A percentile compares a stretch with the other conserved stretches of the same genome.
Evolutionary conservation across 1,140 invertebrate species (phyloP).

Genomic region (Chymomyza costata): DNA sequence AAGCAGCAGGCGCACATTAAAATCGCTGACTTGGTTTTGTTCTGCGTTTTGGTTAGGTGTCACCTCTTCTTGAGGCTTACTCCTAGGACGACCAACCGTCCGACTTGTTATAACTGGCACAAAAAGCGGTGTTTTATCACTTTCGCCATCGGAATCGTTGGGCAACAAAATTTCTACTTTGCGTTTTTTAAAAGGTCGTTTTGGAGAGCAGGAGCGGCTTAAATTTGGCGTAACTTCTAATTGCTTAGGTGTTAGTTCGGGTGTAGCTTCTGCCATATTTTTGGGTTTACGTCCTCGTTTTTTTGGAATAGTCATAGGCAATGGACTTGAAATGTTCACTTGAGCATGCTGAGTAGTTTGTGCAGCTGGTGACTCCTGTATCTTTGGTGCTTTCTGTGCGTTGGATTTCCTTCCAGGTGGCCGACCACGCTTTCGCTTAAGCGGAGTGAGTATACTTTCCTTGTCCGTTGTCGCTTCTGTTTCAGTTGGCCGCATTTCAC

Average conservation of each 20-base stretch:
- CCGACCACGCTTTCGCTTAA: no score
- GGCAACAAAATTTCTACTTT: neutral
- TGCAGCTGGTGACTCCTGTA: no score
- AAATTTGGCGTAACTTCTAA: no score
- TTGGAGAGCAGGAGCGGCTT: no score
- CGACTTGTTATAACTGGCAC: neutral
- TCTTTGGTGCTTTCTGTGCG: no score
- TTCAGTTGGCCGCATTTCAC: no score
- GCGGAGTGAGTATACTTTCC: no score
- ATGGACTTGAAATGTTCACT: no score
- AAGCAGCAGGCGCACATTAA: conserved; percentile 45
- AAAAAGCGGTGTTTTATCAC: conserved; percentile 9
- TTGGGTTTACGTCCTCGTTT: conserved; percentile 26
- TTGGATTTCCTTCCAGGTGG: no score
- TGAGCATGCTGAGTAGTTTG: neutral
- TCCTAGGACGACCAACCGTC: neutral
- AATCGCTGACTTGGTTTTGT: conserved; percentile 1
- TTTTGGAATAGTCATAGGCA: conserved; percentile 1
- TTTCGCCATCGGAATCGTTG: conserved; percentile 5
- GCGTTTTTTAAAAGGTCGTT: neutral
- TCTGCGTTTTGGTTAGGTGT: neutral
- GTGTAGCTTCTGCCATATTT: no score
- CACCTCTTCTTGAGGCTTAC: neutral
- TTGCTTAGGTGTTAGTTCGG: no score
- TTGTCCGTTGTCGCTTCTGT: no score